phyloP scores from a whole-genome alignment of 2,113 vertebrate genomes.

The Sturnira hondurensis region DNA sequence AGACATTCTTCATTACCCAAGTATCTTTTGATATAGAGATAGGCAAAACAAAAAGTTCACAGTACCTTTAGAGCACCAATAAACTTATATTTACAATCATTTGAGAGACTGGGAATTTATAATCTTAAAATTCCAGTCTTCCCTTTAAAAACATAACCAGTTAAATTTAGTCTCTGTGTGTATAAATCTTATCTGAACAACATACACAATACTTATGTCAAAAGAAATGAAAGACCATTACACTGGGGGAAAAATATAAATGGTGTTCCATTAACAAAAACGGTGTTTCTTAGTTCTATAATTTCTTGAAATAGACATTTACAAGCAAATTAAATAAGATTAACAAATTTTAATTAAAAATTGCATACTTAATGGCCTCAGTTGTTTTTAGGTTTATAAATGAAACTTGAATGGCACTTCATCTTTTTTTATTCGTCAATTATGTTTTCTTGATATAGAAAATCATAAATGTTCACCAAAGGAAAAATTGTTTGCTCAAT shows the following conservation, averaged over 20 bases:
- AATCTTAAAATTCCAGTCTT: conserved; percentile 32
- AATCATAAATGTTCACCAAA: not conserved
- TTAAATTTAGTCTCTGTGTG: conserved; percentile 23
- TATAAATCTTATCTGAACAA: conserved; percentile 17
- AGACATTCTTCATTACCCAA: conserved; percentile 21
- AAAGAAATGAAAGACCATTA: conserved; percentile 24
- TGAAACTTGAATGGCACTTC: not conserved
- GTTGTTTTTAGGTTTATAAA: conserved; percentile 27
- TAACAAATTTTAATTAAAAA: conserved; percentile 39
- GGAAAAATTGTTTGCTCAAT: not conserved
- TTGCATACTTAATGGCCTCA: not conserved
- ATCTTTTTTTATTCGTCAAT: not conserved
- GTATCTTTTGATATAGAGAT: not conserved
- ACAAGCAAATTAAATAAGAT: not conserved
- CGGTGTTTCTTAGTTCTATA: not conserved
- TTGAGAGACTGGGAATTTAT: not conserved
- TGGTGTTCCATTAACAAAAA: not conserved
- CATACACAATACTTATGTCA: not conserved
- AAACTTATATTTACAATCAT: conserved; percentile 29
- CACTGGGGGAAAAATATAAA: not conserved
- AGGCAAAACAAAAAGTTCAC: not conserved
- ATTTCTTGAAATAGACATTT: conserved; percentile 34
- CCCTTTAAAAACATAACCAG: conserved; percentile 31
- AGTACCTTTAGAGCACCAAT: not conserved
- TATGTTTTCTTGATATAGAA: conserved; percentile 26